Evolutionary conservation across 2,888 invertebrate species (phyloP).

Genomic region (Keiferia lycopersicella): DNA sequence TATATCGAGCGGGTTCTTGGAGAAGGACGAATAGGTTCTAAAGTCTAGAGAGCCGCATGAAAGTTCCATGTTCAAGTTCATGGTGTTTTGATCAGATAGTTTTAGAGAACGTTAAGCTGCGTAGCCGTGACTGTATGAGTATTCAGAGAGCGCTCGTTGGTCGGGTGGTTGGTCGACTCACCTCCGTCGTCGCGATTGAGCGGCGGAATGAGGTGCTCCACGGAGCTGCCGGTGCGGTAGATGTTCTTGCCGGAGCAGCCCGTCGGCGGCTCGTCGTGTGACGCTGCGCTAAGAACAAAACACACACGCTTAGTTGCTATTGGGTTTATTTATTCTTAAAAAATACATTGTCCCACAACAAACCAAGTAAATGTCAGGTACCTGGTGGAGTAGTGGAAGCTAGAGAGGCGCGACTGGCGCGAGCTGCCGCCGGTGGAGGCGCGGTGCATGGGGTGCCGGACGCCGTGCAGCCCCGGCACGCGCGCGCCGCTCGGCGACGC

Average conservation of each 20-base stretch:
- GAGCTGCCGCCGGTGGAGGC: slow-evolving; percentile 61
- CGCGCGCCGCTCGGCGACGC: slow-evolving; percentile 39
- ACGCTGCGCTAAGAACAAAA: slow-evolving; percentile 49
- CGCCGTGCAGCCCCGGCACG: slow-evolving; percentile 38
- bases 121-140: too few species aligned
- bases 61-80: too few species aligned
- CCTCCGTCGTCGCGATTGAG: slow-evolving; percentile 46
- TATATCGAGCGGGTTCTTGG: too few species aligned
- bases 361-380: slow-evolving; percentile 32
- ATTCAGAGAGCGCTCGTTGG: too few species aligned
- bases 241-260: slow-evolving; percentile 42
- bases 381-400: slow-evolving; percentile 66
- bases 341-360: too few species aligned
- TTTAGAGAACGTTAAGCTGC: too few species aligned
- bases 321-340: too few species aligned
- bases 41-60: too few species aligned
- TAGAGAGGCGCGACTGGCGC: slow-evolving; percentile 60
- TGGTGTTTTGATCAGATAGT: too few species aligned
- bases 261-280: slow-evolving; percentile 58
- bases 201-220: slow-evolving; percentile 55
- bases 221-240: slow-evolving; percentile 52
- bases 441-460: slow-evolving; percentile 52
- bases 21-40: too few species aligned
- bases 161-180: too few species aligned
- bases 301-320: neutral